Percentiles rank a stretch among this genome's conserved stretches.
Evolutionary conservation across 2,888 invertebrate genomes (phyloP).

Genomic region (Hypercompe scribonia): DNA sequence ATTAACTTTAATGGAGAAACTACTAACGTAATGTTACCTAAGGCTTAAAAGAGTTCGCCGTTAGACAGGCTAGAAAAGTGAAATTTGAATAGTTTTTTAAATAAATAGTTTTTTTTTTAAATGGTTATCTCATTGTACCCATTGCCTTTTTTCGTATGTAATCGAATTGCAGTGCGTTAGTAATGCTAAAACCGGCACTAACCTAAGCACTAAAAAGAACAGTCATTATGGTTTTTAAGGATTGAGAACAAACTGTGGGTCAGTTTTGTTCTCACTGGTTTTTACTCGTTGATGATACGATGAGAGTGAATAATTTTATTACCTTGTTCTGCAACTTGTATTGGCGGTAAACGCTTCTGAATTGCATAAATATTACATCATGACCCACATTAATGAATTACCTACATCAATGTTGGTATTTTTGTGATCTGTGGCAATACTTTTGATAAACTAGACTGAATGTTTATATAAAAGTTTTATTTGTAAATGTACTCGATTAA

Average conservation of each 20-base stretch:
- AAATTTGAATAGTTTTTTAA: no score
- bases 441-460: neutral
- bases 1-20: no score
- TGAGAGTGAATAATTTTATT: neutral
- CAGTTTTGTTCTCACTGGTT: neutral
- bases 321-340: neutral
- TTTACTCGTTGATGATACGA: neutral
- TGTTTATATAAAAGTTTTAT: neutral
- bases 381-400: constrained; percentile 2
- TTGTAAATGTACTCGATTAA: neutral
- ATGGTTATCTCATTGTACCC: no score
- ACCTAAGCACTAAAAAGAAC: neutral
- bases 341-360: neutral
- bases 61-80: no score
- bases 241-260: neutral
- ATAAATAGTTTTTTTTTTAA: no score
- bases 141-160: no score
- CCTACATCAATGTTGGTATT: neutral
- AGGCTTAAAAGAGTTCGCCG: no score
- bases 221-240: neutral
- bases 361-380: constrained; percentile 6
- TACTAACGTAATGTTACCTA: no score
- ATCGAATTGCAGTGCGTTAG: no score
- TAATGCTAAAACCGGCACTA: no score
- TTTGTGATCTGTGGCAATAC: neutral